A percentile compares a stretch with the other conserved stretches of the same genome.
phyloP scores from a whole-genome alignment of 2,113 vertebrate species.

The Muntiacus reevesi region DNA sequence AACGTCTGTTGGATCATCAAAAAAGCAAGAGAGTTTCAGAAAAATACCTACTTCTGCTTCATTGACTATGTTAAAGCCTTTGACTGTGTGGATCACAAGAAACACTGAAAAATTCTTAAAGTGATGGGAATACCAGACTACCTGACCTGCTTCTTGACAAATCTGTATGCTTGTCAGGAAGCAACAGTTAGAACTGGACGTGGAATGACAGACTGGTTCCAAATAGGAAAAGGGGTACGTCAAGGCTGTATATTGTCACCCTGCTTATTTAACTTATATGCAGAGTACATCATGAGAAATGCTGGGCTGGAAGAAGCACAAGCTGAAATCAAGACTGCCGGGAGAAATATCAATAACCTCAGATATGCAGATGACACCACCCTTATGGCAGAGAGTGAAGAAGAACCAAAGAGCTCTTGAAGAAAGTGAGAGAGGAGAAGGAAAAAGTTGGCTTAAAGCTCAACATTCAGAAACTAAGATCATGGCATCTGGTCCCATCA shows the following conservation, averaged over 20 bases:
- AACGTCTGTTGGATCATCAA: not conserved
- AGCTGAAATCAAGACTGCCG: not conserved
- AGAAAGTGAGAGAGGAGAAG: not conserved
- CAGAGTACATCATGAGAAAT: not conserved
- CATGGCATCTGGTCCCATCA: not conserved
- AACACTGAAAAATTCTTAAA: not conserved
- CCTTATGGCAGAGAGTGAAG: not conserved
- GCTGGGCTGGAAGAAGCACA: not conserved
- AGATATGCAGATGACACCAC: not conserved
- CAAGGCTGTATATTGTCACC: not conserved
- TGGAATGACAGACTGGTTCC: not conserved
- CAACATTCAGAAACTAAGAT: not conserved
- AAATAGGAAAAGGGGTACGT: not conserved
- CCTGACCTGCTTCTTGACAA: not conserved
- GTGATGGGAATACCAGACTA: not conserved
- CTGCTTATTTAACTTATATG: not conserved
- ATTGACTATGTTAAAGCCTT: not conserved
- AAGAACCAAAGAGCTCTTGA: not conserved
- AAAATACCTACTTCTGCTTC: not conserved
- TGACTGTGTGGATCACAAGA: not conserved
- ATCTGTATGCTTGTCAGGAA: not conserved
- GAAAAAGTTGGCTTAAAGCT: not conserved
- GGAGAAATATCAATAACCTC: not conserved
- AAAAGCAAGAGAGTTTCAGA: not conserved
- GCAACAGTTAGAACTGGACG: not conserved